A percentile compares a stretch with the other conserved stretches of the same genome.
Evolutionary conservation across 2,113 vertebrate species (phyloP).

Genomic region (Crotalus tigris): DNA sequence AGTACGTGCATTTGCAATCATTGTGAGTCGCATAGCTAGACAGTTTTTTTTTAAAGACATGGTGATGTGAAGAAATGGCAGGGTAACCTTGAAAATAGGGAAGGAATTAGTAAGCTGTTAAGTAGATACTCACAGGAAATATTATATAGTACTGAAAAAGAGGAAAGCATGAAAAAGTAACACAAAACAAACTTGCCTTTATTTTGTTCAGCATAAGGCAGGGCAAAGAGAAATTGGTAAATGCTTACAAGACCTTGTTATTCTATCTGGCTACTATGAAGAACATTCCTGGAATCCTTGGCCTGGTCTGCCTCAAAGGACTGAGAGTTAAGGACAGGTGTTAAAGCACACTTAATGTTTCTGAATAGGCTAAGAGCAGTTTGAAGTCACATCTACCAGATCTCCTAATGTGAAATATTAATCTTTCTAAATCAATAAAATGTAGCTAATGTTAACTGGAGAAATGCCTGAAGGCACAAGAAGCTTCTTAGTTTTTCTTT

Average conservation of each 20-base stretch:
- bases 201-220: background rate
- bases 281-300: background rate
- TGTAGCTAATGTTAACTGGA: background rate
- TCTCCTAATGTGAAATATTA: background rate
- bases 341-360: background rate
- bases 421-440: background rate
- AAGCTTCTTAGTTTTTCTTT: background rate
- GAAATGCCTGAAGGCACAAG: background rate
- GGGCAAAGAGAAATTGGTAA: background rate
- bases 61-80: background rate
- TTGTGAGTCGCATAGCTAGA: background rate
- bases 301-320: background rate
- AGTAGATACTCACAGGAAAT: background rate
- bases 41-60: background rate
- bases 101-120: background rate
- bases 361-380: background rate
- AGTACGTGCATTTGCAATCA: background rate
- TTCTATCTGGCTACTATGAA: background rate
- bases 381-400: background rate
- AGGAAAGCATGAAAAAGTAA: background rate
- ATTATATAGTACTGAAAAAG: background rate
- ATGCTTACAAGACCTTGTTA: background rate
- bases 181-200: background rate
- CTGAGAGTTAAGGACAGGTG: background rate
- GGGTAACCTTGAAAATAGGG: background rate